Base-by-base conservation (phyloP, 2,113 vertebrate species). In the Daphoenositta chrysoptera region DNA sequence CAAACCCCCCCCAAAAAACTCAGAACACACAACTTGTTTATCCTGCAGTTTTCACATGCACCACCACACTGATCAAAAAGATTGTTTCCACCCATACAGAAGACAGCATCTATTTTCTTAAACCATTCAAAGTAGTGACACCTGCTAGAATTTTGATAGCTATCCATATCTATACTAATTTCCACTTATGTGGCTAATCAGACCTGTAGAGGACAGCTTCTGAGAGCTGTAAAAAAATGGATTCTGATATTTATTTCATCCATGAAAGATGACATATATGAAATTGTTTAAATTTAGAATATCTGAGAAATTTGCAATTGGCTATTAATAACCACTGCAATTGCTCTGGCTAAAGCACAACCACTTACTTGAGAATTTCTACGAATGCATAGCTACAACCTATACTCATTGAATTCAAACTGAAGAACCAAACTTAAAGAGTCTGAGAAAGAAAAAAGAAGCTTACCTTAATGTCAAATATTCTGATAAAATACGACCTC, bases 401-500 rank as follows among this genome's bases (percentile, higher is more conserved):
- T 37, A 70, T 2, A 19, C 4, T 78, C 19, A 33, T 17, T 60
- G 24, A 71, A 75, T 85, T 77, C 3, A 78, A 87, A 96, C 83
- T 5, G 8, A 12, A 71, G 24, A 87, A 82, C 15, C 10, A 84
- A 88, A n/a, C 16, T 65, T 75, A 42, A 45, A 57, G 39, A 79
- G 13, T 61, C 13, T 58, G 53, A 57, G 48, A 22, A 83, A 63
- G 31, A 40, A 73, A 40, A 39, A 81, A 53, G 54, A 70, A 63
- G 51, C 98, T 97, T 83, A 99, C 99, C 98, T 99, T 99, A 95
- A 99, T 99, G 97, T 99, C 99, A 96, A 99, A 99, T 97, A 99
- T 98, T 95, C 99, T 98, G 97, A 99, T 99, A 98, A 98, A 99
- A 98, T 99, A 99, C 11, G 99, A 99, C 96, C 99, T 99, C 97